Evolutionary conservation across 2,888 invertebrate species (phyloP).

Genomic region (Philaethria dido): DNA sequence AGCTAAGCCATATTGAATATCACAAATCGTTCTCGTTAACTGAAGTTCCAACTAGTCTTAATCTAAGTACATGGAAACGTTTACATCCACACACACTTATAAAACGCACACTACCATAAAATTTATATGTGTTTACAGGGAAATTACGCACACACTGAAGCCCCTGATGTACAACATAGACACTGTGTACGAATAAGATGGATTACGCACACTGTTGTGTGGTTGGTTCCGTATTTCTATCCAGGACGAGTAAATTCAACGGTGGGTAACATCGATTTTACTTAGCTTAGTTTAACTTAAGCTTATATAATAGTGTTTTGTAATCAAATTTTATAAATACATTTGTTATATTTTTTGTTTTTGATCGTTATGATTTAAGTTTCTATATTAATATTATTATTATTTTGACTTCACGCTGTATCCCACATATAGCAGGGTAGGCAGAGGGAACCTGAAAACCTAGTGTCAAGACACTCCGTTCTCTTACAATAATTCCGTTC

Average conservation of each 20-base stretch:
- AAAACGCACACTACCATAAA: conserved; percentile 33
- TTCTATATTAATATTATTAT: too few species aligned
- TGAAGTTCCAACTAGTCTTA: conserved; percentile 35
- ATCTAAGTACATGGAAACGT: conserved; percentile 41
- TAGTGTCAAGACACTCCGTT: too few species aligned
- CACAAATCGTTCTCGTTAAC: conserved; percentile 26
- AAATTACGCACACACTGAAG: conserved; percentile 34
- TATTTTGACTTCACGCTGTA: too few species aligned
- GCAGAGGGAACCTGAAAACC: too few species aligned
- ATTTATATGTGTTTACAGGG: conserved; percentile 17
- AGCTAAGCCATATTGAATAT: conserved; percentile 15
- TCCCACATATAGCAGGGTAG: too few species aligned
- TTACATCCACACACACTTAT: conserved; percentile 35
- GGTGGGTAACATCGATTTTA: conserved; percentile 23
- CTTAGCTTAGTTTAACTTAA: conserved; percentile 14
- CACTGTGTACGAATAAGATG: conserved; percentile 32
- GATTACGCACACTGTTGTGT: conserved; percentile 44
- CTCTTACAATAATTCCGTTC: too few species aligned
- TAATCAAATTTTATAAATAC: too few species aligned
- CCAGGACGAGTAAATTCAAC: conserved; percentile 38
- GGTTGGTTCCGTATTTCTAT: conserved; percentile 45
- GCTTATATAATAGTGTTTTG: conserved; percentile 6
- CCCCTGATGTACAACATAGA: conserved; percentile 34
- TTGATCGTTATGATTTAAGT: too few species aligned
- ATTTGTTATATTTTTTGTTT: too few species aligned